phyloP scores from a whole-genome alignment of 2,797 vertebrate species.

The Emydoidea blandingii region DNA sequence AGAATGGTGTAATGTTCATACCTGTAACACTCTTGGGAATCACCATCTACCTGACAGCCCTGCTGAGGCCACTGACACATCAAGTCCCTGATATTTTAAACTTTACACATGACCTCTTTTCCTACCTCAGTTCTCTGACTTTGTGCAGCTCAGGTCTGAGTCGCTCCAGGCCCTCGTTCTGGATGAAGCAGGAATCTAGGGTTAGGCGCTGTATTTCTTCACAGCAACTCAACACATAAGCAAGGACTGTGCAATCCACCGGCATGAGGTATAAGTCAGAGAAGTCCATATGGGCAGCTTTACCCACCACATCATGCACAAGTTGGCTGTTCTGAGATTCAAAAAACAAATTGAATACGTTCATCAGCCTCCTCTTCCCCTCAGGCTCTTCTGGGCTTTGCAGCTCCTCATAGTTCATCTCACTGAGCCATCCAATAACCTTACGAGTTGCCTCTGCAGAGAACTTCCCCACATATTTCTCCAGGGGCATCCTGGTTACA shows the following conservation, averaged over 20 bases:
- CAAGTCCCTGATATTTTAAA: no score
- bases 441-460: constrained; percentile 33
- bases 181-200: neutral
- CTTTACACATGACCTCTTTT: no score
- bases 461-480: constrained; percentile 65
- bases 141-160: neutral
- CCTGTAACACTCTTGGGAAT: neutral
- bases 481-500: constrained; percentile 65
- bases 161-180: neutral
- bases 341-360: constrained; percentile 77
- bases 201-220: neutral
- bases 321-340: constrained; percentile 78
- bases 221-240: neutral
- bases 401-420: constrained; percentile 40
- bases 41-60: no score
- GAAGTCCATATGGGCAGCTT: neutral
- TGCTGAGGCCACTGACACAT: no score
- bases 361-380: constrained; percentile 47
- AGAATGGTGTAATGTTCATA: no score
- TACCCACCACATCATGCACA: constrained; percentile 46
- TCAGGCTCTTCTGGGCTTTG: neutral
- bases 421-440: constrained; percentile 77
- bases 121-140: neutral
- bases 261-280: neutral
- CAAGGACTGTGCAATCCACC: constrained; percentile 11